Percentiles rank a stretch among this genome's conserved stretches.
phyloP scores from a whole-genome alignment of 2,888 invertebrate species.

The Dasysyrphus tricinctus region DNA sequence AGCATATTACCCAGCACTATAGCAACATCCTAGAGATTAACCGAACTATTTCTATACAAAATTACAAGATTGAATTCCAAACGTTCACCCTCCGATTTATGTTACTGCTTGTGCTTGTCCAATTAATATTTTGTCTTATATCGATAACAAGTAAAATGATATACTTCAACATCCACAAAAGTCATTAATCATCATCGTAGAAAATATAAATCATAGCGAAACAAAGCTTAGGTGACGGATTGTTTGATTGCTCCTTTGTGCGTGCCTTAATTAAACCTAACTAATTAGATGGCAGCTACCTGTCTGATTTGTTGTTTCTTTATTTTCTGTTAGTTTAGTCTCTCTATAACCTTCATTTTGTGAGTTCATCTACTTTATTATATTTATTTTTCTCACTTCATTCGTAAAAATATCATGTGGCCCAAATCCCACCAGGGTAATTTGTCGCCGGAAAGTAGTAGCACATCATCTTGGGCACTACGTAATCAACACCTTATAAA shows the following conservation, averaged over 20 bases:
- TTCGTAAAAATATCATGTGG: background rate
- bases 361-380: background rate
- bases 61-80: background rate
- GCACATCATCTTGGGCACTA: slow-evolving; percentile 45
- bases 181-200: slow-evolving; percentile 28
- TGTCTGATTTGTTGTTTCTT: background rate
- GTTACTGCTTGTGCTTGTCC: background rate
- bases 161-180: slow-evolving; percentile 7
- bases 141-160: slow-evolving; percentile 7
- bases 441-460: slow-evolving; percentile 57
- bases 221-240: slow-evolving; percentile 52
- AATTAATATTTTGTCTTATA: slow-evolving; percentile 15
- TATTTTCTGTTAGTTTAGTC: background rate
- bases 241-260: slow-evolving; percentile 31
- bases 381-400: slow-evolving; percentile 7
- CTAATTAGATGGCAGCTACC: slow-evolving; percentile 57
- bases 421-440: slow-evolving; percentile 41
- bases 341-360: background rate
- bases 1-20: too few relatives aligned
- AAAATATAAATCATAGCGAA: slow-evolving; percentile 1
- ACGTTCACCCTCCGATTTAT: background rate
- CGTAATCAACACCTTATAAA: slow-evolving; percentile 33
- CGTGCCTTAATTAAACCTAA: slow-evolving; percentile 52
- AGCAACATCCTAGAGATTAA: background rate
- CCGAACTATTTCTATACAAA: background rate